phyloP scores from a whole-genome alignment of 1,140 invertebrate genomes.

The Orchesella cincta region DNA sequence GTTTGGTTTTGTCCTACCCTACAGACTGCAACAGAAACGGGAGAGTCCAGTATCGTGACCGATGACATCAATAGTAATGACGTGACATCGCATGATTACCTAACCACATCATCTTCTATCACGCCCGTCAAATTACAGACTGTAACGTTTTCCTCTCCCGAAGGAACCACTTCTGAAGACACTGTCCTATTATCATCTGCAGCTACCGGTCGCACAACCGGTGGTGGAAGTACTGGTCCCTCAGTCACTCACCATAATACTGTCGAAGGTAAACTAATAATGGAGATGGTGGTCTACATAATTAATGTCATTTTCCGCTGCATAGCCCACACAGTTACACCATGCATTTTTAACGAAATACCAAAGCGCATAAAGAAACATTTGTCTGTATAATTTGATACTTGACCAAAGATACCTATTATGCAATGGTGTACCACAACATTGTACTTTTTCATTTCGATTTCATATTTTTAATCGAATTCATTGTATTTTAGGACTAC shows the following conservation, averaged over 20 bases:
- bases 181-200: background rate
- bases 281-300: background rate
- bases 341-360: too few relatives aligned
- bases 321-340: too few relatives aligned
- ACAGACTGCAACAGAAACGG: conserved; percentile 3
- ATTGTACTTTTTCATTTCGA: too few relatives aligned
- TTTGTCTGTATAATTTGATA: too few relatives aligned
- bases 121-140: conserved; percentile 42
- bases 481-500: background rate
- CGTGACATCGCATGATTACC: conserved; percentile 35
- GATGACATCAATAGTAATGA: conserved; percentile 8
- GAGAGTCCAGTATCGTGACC: background rate
- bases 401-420: too few relatives aligned
- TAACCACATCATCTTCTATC: conserved; percentile 42
- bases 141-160: background rate
- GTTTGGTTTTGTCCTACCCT: background rate
- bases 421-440: too few relatives aligned
- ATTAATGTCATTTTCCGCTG: background rate
- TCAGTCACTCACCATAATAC: background rate
- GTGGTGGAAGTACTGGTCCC: background rate
- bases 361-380: too few relatives aligned
- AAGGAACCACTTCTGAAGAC: conserved; percentile 15
- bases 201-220: conserved; percentile 11
- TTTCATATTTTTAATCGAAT: background rate
- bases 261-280: conserved; percentile 4